A percentile compares a stretch with the other conserved stretches of the same genome.
Evolutionary conservation across 2,113 vertebrate species (phyloP).

Genomic region (Dipodomys merriami): DNA sequence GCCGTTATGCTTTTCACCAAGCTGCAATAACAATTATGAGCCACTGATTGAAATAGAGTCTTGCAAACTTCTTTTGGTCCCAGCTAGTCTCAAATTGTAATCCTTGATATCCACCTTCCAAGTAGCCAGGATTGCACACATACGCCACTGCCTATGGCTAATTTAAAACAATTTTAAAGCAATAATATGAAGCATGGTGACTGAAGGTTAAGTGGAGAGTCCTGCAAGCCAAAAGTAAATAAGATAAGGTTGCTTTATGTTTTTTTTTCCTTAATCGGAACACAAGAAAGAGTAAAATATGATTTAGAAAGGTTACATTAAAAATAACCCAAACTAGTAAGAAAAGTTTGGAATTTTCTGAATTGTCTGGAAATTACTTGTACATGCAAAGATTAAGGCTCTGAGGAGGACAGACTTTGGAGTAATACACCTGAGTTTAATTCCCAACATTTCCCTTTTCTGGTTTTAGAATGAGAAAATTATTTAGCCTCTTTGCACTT

Average conservation of each 20-base stretch:
- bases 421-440: neutral
- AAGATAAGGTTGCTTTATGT: neutral
- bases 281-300: neutral
- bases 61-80: too few species aligned
- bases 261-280: neutral
- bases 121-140: too few species aligned
- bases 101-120: too few species aligned
- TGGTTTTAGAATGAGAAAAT: slow-evolving; percentile 36
- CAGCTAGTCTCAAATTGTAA: too few species aligned
- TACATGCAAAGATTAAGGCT: neutral
- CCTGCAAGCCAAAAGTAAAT: neutral
- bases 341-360: slow-evolving; percentile 30
- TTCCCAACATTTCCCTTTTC: slow-evolving; percentile 19
- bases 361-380: neutral
- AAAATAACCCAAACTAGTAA: slow-evolving; percentile 36
- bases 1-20: too few species aligned
- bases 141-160: too few species aligned
- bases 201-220: neutral
- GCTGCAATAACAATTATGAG: too few species aligned
- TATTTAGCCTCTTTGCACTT: slow-evolving; percentile 20
- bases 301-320: slow-evolving; percentile 19
- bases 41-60: too few species aligned
- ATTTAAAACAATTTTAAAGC: slow-evolving; percentile 9
- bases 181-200: neutral
- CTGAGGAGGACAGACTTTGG: neutral